These are phyloP conservation scores for Tympanuchus pallidicinctus DNA, from an alignment of 2,113 vertebrate genomes.

Conservation along the genomic window DNA sequence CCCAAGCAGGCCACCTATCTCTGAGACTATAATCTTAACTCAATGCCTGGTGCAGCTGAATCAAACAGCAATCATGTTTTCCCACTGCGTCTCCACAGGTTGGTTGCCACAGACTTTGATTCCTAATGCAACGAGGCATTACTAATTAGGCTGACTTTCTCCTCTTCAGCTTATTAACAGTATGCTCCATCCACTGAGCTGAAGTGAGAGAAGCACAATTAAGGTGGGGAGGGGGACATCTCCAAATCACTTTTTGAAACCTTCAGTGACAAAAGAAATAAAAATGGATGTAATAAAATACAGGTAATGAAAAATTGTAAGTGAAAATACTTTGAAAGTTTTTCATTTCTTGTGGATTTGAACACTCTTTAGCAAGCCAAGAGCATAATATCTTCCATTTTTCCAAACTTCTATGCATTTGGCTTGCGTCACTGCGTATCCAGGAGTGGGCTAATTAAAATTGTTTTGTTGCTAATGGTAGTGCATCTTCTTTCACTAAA, in stretches of 20 bases:
- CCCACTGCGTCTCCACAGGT: constrained; percentile 17
- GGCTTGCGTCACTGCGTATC: background rate
- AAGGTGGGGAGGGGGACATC: background rate
- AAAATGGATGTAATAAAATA: background rate
- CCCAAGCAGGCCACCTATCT: background rate
- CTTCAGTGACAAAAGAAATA: background rate
- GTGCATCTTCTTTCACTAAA: constrained; percentile 35
- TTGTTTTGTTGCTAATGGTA: constrained; percentile 42
- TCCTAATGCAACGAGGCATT: constrained; percentile 15
- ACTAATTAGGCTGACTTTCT: constrained; percentile 38
- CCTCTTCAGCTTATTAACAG: constrained; percentile 20
- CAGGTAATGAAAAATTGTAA: background rate
- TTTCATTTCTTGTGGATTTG: background rate
- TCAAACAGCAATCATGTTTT: constrained; percentile 45
- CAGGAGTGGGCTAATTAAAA: constrained; percentile 57
- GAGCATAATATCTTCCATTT: background rate
- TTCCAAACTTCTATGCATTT: constrained; percentile 5
- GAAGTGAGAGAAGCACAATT: background rate
- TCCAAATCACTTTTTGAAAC: background rate
- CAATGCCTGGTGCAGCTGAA: constrained; percentile 21
- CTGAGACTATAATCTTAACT: background rate
- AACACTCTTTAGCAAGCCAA: background rate
- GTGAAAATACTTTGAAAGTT: background rate
- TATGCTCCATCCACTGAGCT: background rate
- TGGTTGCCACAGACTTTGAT: constrained; percentile 38